Conservation (phyloP, 2,888 invertebrate species). For the Amaurobius ferox region DNA sequence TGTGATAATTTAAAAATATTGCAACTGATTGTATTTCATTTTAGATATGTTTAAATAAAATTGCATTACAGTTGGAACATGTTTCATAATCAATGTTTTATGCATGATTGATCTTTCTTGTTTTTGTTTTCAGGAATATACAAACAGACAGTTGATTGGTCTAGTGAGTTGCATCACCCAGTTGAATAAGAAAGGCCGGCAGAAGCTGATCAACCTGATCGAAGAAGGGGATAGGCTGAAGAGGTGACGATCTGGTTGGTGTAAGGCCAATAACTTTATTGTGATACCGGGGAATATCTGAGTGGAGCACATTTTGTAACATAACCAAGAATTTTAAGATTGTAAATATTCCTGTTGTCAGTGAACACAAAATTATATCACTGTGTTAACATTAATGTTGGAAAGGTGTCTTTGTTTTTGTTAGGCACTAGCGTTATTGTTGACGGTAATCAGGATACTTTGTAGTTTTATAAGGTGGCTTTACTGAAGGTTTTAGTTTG, state of each 20-base stretch:
- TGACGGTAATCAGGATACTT: too few relatives aligned
- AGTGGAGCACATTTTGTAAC: background rate
- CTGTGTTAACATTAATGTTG: background rate
- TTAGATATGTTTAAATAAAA: too few relatives aligned
- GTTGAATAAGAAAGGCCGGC: conserved; percentile 90
- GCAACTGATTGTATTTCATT: too few relatives aligned
- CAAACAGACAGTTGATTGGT: conserved; percentile 89
- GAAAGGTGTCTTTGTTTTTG: background rate
- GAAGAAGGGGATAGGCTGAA: conserved; percentile 79
- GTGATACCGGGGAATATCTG: background rate
- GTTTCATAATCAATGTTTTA: too few relatives aligned
- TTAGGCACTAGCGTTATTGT: background rate
- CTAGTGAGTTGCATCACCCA: conserved; percentile 91
- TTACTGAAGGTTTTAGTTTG: too few relatives aligned
- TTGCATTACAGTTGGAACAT: too few relatives aligned
- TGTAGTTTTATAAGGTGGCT: too few relatives aligned
- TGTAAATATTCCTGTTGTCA: background rate
- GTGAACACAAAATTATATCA: background rate
- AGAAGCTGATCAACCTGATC: conserved; percentile 85
- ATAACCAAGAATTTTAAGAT: background rate
- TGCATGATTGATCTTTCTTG: too few relatives aligned
- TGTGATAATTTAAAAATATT: too few relatives aligned
- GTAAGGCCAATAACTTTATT: background rate
- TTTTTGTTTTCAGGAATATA: conserved; percentile 84
- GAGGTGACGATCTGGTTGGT: conserved; percentile 34